These are phyloP conservation scores for Lasioglossum lativentre DNA, from an alignment of 2,888 invertebrate genomes.

Conservation along the genomic window DNA sequence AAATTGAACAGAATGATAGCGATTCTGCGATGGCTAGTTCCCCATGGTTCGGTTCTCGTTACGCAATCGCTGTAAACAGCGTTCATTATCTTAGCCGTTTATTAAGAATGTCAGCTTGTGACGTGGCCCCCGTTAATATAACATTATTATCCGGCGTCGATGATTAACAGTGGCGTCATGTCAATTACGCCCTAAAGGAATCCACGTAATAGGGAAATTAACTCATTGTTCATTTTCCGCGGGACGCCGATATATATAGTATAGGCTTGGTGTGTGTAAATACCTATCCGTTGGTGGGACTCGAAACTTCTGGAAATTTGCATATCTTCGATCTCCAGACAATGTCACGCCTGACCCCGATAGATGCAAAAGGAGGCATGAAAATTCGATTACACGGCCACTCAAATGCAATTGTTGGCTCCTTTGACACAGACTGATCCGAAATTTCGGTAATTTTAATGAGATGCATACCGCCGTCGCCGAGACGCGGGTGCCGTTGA, in stretches of 20 bases:
- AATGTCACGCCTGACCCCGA: conserved; percentile 65
- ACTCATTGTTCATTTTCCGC: conserved; percentile 45
- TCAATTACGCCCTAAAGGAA: conserved; percentile 44
- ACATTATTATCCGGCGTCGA: conserved; percentile 33
- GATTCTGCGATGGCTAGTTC: not conserved
- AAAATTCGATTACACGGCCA: conserved; percentile 51
- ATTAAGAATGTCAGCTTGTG: conserved; percentile 17
- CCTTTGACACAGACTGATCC: not conserved
- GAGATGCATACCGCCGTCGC: conserved; percentile 7
- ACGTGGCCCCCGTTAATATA: conserved; percentile 41
- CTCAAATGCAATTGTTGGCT: conserved; percentile 30
- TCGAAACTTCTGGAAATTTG: conserved; percentile 47
- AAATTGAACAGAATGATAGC: not conserved
- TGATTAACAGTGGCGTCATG: conserved; percentile 41
- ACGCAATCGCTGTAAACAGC: conserved; percentile 2
- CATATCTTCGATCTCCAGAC: conserved; percentile 57
- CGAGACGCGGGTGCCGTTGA: not conserved
- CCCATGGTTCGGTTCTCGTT: not conserved
- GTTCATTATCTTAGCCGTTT: conserved; percentile 15
- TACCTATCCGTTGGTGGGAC: conserved; percentile 11
- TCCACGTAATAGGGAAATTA: conserved; percentile 47
- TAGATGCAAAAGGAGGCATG: conserved; percentile 47
- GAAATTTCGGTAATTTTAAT: conserved; percentile 12
- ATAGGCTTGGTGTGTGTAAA: not conserved
- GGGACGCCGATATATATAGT: conserved; percentile 45